Evolutionary conservation across 2,113 vertebrate genomes (phyloP).

Genomic region (Sphyrna mokarran): DNA sequence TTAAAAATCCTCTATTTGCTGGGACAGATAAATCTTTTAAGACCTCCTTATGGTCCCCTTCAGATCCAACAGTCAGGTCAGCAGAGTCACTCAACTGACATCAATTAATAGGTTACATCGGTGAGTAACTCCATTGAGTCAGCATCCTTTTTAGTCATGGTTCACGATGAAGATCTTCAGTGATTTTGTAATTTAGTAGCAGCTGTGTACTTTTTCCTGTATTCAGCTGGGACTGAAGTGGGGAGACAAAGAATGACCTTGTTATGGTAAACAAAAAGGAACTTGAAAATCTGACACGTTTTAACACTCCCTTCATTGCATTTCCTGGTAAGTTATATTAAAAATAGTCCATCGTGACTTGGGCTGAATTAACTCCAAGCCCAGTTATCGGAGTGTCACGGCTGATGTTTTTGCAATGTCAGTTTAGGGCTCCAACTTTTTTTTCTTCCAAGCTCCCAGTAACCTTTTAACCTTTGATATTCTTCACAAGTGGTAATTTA

Average conservation of each 20-base stretch:
- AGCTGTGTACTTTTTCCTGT: constrained; percentile 14
- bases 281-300: not conserved
- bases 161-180: not conserved
- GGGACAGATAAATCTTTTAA: not conserved
- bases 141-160: not conserved
- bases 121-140: constrained; percentile 6
- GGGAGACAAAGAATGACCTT: constrained; percentile 9
- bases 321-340: not conserved
- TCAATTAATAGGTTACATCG: constrained; percentile 2
- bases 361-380: not conserved
- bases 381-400: not conserved
- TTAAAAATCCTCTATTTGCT: not conserved
- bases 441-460: not conserved
- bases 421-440: not conserved
- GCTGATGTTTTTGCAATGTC: not conserved
- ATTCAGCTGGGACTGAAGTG: not conserved
- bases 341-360: not conserved
- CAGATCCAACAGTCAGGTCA: not conserved
- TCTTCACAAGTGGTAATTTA: not conserved
- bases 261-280: not conserved
- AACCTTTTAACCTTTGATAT: not conserved
- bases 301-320: not conserved
- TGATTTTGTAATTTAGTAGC: not conserved
- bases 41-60: not conserved
- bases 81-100: not conserved